phyloP scores from a whole-genome alignment of 1,140 invertebrate genomes.

The Gonatopus flavifemur region DNA sequence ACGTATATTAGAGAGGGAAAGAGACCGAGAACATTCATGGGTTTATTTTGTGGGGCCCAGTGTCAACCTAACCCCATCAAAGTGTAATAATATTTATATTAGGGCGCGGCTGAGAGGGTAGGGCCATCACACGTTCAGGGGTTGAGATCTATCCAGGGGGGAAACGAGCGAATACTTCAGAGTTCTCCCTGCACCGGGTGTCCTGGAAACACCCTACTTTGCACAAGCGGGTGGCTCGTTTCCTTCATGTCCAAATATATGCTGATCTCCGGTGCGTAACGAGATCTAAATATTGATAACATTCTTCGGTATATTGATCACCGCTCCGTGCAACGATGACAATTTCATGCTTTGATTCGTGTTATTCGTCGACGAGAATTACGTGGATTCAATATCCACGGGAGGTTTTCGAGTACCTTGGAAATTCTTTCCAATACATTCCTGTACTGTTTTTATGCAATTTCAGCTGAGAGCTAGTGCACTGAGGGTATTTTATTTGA shows the following conservation, averaged over 20 bases:
- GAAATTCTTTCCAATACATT: too few relatives aligned
- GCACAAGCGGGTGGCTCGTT: slow-evolving; percentile 5
- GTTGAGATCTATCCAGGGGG: slow-evolving; percentile 17
- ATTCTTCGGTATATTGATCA: not conserved
- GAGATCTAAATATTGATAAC: slow-evolving; percentile 21
- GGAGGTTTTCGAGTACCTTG: too few relatives aligned
- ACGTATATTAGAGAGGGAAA: slow-evolving; percentile 19
- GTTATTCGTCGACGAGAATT: slow-evolving; percentile 15
- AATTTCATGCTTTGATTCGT: not conserved
- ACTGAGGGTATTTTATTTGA: too few relatives aligned
- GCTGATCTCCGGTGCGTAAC: slow-evolving; percentile 26
- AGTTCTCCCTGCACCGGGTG: slow-evolving; percentile 28
- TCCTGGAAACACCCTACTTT: slow-evolving; percentile 31
- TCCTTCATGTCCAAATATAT: slow-evolving; percentile 18
- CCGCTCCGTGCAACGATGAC: not conserved
- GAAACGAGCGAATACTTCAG: slow-evolving; percentile 25
- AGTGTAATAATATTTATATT: slow-evolving; percentile 61
- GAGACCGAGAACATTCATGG: slow-evolving; percentile 4
- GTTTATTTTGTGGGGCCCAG: slow-evolving; percentile 35
- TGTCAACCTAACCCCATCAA: slow-evolving; percentile 58
- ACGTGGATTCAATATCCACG: too few relatives aligned
- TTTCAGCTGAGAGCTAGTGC: too few relatives aligned
- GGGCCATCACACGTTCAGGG: slow-evolving; percentile 35
- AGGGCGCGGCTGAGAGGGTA: slow-evolving; percentile 48
- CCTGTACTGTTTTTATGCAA: too few relatives aligned